Conservation (phyloP, 2,888 invertebrate genomes). For the Drosophila ezoana region DNA sequence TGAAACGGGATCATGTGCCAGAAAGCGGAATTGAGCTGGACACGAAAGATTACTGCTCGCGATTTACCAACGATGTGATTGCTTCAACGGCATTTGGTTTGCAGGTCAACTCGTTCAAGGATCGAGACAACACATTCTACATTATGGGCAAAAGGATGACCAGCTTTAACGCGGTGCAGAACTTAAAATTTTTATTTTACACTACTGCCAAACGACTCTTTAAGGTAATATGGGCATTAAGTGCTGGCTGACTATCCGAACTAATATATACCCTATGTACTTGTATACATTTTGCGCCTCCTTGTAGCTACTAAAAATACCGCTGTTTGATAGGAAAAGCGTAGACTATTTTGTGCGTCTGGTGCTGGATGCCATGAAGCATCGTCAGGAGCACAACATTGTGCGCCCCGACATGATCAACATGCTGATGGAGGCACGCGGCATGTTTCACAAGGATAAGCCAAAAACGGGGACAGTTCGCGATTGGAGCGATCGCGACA, state of each 20-base stretch:
- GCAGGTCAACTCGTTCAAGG: constrained; percentile 86
- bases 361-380: constrained; percentile 85
- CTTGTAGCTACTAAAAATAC: constrained; percentile 64
- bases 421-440: constrained; percentile 85
- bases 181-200: constrained; percentile 69
- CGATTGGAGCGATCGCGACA: constrained; percentile 85
- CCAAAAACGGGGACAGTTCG: constrained; percentile 50
- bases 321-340: constrained; percentile 81
- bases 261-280: too few species aligned
- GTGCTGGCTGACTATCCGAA: background rate
- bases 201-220: constrained; percentile 53
- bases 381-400: constrained; percentile 85
- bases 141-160: constrained; percentile 85
- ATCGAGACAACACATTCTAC: constrained; percentile 86
- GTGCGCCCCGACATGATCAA: constrained; percentile 87
- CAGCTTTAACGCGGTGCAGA: constrained; percentile 77
- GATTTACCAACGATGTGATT: constrained; percentile 85
- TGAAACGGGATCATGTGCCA: constrained; percentile 50
- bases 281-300: too few species aligned
- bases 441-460: constrained; percentile 82
- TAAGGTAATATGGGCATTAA: constrained; percentile 25
- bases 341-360: constrained; percentile 84
- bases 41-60: constrained; percentile 83
- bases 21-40: constrained; percentile 75
- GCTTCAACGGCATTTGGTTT: constrained; percentile 85